Conservation (phyloP, 2,797 vertebrate species). For the Silurus lanzhouensis region DNA sequence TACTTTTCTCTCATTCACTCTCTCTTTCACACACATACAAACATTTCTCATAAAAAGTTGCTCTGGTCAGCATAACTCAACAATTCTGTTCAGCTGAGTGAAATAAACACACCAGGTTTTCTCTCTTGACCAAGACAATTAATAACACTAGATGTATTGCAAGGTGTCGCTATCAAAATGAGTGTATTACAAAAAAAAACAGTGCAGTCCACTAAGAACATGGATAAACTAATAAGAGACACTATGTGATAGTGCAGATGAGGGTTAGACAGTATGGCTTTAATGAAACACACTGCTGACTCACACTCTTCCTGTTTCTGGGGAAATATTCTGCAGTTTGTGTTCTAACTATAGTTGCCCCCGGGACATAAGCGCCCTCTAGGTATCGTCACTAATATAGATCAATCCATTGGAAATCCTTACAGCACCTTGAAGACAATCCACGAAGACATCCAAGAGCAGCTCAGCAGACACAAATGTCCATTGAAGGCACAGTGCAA, state of each 20-base stretch:
- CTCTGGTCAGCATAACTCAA: not conserved
- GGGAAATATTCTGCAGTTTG: not conserved
- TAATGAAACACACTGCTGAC: slow-evolving; percentile 11
- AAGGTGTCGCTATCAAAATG: not conserved
- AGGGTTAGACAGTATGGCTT: slow-evolving; percentile 6
- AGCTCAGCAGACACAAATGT: slow-evolving; percentile 32
- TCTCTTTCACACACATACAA: slow-evolving; percentile 30
- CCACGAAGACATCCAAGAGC: slow-evolving; percentile 20
- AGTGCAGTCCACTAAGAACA: slow-evolving; percentile 32
- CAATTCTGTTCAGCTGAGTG: too few species aligned
- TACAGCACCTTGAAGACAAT: not conserved
- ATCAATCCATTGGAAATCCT: not conserved
- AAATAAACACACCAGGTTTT: not conserved
- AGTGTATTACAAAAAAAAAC: slow-evolving; percentile 14
- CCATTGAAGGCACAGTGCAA: slow-evolving; percentile 66
- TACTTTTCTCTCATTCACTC: slow-evolving; percentile 33
- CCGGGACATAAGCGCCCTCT: not conserved
- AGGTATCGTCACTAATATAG: not conserved
- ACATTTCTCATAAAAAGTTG: not conserved
- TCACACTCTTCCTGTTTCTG: slow-evolving; percentile 11
- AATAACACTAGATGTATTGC: slow-evolving; percentile 1
- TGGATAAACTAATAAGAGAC: slow-evolving; percentile 14
- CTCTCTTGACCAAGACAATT: not conserved
- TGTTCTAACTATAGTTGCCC: not conserved
- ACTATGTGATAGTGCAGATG: slow-evolving; percentile 19